Percentiles rank a stretch among this genome's conserved stretches.
Conservation (phyloP, 2,113 vertebrate genomes). For the Plestiodon gilberti region DNA sequence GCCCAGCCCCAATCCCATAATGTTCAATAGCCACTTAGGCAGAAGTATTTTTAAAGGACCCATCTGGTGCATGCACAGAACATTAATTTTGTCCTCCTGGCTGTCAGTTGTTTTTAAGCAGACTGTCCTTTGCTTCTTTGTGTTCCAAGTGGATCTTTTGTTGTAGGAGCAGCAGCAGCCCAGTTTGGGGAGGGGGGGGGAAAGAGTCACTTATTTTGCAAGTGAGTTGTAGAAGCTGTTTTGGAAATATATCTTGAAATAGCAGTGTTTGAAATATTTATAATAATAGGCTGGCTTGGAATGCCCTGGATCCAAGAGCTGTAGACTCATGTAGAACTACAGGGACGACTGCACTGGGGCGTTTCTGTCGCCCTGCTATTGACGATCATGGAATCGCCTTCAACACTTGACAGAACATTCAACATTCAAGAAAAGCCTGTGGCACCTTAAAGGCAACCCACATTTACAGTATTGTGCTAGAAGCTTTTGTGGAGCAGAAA, state of each 20-base stretch:
- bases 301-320: slow-evolving; percentile 14
- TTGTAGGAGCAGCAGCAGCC: fast-evolving
- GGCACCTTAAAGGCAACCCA: background rate
- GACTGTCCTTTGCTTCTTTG: background rate
- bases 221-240: background rate
- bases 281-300: slow-evolving; percentile 17
- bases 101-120: background rate
- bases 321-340: background rate
- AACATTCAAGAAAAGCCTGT: too few species aligned
- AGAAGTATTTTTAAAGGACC: background rate
- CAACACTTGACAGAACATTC: background rate
- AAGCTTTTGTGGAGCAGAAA: background rate
- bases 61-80: background rate
- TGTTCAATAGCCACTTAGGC: background rate
- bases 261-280: background rate
- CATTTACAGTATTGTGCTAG: background rate
- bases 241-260: fast-evolving
- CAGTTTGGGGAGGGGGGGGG: background rate
- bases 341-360: slow-evolving; percentile 29
- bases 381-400: slow-evolving; percentile 17
- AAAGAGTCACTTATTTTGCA: background rate
- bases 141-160: background rate
- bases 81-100: background rate
- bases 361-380: slow-evolving; percentile 21
- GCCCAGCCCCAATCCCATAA: background rate